Conservation (phyloP, 2,113 vertebrate genomes). For the Pleuronectes platessa region DNA sequence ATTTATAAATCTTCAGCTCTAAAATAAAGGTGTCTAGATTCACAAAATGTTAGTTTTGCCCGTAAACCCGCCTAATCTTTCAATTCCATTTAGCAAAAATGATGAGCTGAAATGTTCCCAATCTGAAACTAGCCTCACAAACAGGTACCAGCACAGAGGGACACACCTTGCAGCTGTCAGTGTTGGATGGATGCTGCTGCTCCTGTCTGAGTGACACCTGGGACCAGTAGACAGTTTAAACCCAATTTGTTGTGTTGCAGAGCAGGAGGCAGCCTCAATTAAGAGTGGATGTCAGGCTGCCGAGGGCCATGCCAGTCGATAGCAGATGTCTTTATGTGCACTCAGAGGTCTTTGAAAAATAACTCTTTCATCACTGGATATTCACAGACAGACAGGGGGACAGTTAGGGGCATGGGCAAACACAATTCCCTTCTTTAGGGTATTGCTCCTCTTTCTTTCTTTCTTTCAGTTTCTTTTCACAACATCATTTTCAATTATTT, state of each 20-base stretch:
- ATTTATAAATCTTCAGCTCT: no score
- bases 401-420: no score
- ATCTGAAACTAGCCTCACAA: neutral
- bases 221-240: constrained; percentile 42
- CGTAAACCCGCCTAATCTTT: no score
- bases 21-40: no score
- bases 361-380: constrained; percentile 27
- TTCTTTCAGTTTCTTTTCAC: no score
- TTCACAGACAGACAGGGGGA: no score
- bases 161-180: constrained; percentile 24
- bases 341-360: constrained; percentile 24
- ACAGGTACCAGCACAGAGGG: no score
- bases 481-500: no score
- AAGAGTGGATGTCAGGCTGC: constrained; percentile 32
- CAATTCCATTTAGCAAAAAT: no score
- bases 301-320: constrained; percentile 34
- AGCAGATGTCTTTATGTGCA: constrained; percentile 36
- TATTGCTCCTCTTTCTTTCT: no score
- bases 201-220: constrained; percentile 42
- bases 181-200: constrained; percentile 30
- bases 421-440: no score
- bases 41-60: no score
- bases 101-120: neutral
- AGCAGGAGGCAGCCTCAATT: constrained; percentile 46
- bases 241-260: constrained; percentile 57